Conservation (phyloP, 2,113 vertebrate species). For the Oxyura jamaicensis region DNA sequence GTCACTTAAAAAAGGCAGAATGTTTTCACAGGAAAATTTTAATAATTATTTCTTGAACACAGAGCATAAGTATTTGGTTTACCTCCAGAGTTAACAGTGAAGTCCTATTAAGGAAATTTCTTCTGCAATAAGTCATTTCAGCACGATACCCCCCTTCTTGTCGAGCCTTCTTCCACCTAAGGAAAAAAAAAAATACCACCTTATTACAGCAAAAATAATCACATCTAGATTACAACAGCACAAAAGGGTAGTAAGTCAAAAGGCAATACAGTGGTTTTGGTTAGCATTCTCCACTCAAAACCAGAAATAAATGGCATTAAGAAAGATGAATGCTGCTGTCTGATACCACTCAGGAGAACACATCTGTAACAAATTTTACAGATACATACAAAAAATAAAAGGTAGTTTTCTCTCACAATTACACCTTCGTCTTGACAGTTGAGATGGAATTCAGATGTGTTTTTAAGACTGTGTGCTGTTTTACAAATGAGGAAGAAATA, state of each 20-base stretch:
- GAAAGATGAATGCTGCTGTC: not conserved
- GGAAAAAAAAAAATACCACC: not conserved
- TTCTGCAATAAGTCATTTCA: constrained; percentile 89
- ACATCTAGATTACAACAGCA: not conserved
- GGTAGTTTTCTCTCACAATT: not conserved
- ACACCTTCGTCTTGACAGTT: not conserved
- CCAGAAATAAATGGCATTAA: not conserved
- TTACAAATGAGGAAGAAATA: not conserved
- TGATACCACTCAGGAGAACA: not conserved
- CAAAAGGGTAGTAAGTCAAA: not conserved
- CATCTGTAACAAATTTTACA: not conserved
- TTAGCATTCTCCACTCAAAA: not conserved
- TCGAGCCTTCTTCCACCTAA: constrained; percentile 88
- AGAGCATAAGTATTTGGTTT: not conserved
- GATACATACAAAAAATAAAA: not conserved
- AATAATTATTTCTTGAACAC: not conserved
- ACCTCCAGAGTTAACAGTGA: constrained; percentile 94
- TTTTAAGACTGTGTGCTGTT: not conserved
- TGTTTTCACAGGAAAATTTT: not conserved
- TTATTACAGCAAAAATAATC: not conserved
- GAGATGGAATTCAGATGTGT: not conserved
- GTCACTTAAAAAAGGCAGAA: not conserved
- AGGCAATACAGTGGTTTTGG: not conserved
- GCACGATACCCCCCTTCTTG: constrained; percentile 84
- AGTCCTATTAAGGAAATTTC: constrained; percentile 91